Evolutionary conservation across 2,797 vertebrate species (phyloP).

Genomic region (Lepidocolaptes lacrymiger): DNA sequence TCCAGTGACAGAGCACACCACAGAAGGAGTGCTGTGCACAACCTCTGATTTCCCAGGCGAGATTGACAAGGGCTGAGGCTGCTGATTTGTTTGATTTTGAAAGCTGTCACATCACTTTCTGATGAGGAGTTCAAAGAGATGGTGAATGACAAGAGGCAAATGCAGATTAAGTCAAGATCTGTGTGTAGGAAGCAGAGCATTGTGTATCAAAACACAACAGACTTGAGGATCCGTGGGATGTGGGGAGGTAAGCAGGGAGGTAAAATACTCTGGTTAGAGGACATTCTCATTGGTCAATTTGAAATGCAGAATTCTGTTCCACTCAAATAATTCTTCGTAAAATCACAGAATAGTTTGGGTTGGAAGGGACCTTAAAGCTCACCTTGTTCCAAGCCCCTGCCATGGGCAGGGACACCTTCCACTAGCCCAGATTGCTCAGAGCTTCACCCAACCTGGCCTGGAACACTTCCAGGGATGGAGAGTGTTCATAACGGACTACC

Average conservation of each 20-base stretch:
- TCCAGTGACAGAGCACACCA: fast-evolving
- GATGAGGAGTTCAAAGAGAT: background rate
- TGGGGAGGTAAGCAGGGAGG: background rate
- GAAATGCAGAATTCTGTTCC: background rate
- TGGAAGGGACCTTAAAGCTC: background rate
- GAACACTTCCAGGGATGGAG: background rate
- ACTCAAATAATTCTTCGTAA: background rate
- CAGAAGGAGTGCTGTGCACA: fast-evolving
- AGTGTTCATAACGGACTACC: fast-evolving
- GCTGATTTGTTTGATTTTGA: background rate
- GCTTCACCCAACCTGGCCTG: background rate
- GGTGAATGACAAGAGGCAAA: background rate
- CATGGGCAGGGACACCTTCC: background rate
- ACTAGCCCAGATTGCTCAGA: background rate
- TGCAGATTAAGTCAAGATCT: background rate
- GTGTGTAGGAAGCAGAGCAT: background rate
- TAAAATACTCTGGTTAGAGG: background rate
- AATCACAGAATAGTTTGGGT: background rate
- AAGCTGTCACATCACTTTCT: background rate
- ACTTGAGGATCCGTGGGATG: background rate
- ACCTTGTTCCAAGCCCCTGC: background rate
- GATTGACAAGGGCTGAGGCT: background rate
- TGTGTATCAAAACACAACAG: fast-evolving
- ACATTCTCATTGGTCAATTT: background rate
- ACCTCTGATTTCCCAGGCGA: background rate